Base-by-base conservation (phyloP, 2,797 vertebrate genomes). In the Falco berigora region DNA sequence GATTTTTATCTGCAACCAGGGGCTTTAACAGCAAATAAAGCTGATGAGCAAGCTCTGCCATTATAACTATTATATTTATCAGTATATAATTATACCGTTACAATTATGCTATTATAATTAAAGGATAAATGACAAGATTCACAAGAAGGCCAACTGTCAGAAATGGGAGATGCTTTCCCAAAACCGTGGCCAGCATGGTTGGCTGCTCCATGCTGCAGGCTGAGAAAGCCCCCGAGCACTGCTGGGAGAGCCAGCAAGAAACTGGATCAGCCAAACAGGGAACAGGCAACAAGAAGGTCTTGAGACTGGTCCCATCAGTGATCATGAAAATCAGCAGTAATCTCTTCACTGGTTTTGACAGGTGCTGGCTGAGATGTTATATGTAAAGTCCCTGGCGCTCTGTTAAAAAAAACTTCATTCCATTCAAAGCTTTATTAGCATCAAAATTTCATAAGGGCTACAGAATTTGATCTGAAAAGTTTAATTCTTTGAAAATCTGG, bases 401-500 rank as follows among this genome's bases (percentile, higher is more conserved):
- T 0, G 3, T 68, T 67, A 83, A 86, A 53, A 92, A 88, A 89
- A 94, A 61, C 32, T 74, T 88, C 36, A 30, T 79, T 93, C 34
- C 53, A 64, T 91, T 94, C 61, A 90, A 80, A 82, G 84, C 69
- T 89, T 86, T 85, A 92, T 80, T 86, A 94, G 68, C 69, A 86
- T 61, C 84, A 94, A 83, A 75, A 89, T 86, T 81, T 88, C 50
- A 73, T 88, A 83, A 93, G 59, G 78, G 40, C 88, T 90, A 94
- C 32, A 92, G 88, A 96, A 93, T 93, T 89, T 80, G 68, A 92
- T 85, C 81, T 80, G 88, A 86, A 97, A 92, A 92, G 69, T 95
- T 90, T 75, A 96, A 92, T 94, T 96, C n/a, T 68, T 84, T 81
- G 87, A 86, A 88, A 90, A 91, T 86, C 76, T 93, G 84, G 84